Conservation (phyloP, 2,888 invertebrate species). For the Gymnosoma rotundatum region DNA sequence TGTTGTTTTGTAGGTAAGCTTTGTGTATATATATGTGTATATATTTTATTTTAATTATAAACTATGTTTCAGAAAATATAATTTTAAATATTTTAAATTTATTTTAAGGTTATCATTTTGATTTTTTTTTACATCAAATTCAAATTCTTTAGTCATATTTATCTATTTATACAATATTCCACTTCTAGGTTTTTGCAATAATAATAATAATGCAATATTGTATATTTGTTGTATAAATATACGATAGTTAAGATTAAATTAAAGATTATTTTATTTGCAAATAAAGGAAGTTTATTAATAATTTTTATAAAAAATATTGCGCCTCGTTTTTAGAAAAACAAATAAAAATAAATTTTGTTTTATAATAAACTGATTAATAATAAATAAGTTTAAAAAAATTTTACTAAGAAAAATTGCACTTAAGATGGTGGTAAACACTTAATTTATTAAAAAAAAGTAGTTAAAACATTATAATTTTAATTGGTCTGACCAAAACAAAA, state of each 20-base stretch:
- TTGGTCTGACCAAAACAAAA: conserved; percentile 29
- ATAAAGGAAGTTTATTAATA: conserved; percentile 44
- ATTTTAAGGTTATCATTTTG: conserved; percentile 19
- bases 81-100: conserved; percentile 9
- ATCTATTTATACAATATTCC: background rate
- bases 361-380: conserved; percentile 25
- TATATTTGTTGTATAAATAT: conserved; percentile 52
- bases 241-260: conserved; percentile 15
- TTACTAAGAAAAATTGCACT: conserved; percentile 64
- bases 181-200: background rate
- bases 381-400: conserved; percentile 49
- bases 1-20: conserved; percentile 24
- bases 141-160: conserved; percentile 20
- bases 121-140: conserved; percentile 14
- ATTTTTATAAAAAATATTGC: conserved; percentile 71
- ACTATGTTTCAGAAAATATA: conserved; percentile 47
- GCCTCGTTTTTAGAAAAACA: conserved; percentile 66
- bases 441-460: background rate
- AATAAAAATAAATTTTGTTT: conserved; percentile 28
- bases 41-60: conserved; percentile 29
- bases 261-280: conserved; percentile 39
- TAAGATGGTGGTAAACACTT: conserved; percentile 18
- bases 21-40: conserved; percentile 44
- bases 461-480: conserved; percentile 5
- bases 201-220: conserved; percentile 31